phyloP scores from a whole-genome alignment of 2,797 vertebrate species.

The Anguilla marmorata region DNA sequence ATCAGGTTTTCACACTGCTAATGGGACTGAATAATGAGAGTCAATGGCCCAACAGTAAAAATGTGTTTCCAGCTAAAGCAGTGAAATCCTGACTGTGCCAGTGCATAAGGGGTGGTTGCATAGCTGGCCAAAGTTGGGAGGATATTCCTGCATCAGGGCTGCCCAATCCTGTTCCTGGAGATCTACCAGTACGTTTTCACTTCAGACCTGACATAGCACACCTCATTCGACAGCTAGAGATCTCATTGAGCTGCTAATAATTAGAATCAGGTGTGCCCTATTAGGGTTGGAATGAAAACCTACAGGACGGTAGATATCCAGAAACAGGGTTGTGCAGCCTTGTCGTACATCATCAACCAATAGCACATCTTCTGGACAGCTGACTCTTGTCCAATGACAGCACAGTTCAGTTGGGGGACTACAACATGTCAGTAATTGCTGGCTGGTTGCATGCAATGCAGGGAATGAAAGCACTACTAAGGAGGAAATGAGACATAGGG shows the following conservation, averaged over 20 bases:
- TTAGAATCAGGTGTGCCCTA: too few species aligned
- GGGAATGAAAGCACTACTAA: background rate
- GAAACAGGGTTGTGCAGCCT: too few species aligned
- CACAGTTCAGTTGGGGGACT: constrained; percentile 1
- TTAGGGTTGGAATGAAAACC: too few species aligned
- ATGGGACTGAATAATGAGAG: background rate
- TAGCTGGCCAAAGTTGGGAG: background rate
- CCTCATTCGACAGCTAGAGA: too few species aligned
- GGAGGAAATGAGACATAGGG: background rate
- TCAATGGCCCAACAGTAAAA: background rate
- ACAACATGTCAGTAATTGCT: background rate
- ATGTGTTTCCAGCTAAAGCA: background rate
- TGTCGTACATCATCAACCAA: background rate
- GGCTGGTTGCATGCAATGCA: background rate
- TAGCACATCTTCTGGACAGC: background rate
- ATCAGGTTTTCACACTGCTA: background rate
- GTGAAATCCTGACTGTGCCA: background rate
- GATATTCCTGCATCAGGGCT: background rate
- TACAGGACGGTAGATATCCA: too few species aligned
- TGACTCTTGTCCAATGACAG: background rate
- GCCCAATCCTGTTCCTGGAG: too few species aligned
- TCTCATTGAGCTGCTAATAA: too few species aligned
- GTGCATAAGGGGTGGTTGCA: background rate
- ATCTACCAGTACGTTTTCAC: too few species aligned
- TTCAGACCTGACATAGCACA: too few species aligned